Percentiles rank a stretch among this genome's conserved stretches.
These are phyloP conservation scores for Lydus trimaculatus DNA, from an alignment of 2,888 invertebrate genomes.

Conservation along the genomic window DNA sequence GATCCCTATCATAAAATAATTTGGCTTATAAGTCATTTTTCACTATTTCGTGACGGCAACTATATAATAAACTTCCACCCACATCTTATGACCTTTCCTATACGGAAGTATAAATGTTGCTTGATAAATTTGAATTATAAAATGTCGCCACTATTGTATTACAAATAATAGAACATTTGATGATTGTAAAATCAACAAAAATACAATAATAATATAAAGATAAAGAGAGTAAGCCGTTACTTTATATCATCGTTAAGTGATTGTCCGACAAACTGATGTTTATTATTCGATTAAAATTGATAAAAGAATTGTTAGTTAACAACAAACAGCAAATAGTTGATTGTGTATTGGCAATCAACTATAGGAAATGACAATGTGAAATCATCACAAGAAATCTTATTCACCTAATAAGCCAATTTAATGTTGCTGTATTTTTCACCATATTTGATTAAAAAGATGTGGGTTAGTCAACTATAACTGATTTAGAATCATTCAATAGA, in stretches of 20 bases:
- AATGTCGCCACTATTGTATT: background rate
- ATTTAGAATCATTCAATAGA: background rate
- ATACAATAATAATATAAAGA: background rate
- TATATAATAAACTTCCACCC: background rate
- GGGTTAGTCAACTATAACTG: background rate
- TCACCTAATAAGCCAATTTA: slow-evolving; percentile 43
- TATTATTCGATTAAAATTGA: background rate
- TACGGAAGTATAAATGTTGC: background rate
- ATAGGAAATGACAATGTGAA: slow-evolving; percentile 29
- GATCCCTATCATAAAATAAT: too few species aligned
- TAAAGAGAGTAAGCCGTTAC: background rate
- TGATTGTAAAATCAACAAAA: background rate
- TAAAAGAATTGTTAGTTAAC: background rate
- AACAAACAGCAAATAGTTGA: background rate
- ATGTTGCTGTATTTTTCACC: slow-evolving; percentile 1
- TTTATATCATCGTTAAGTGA: background rate
- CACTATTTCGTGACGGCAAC: too few species aligned
- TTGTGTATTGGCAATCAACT: background rate
- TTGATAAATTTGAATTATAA: background rate
- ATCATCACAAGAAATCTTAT: slow-evolving; percentile 30
- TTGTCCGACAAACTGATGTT: background rate
- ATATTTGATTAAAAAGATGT: slow-evolving; percentile 1
- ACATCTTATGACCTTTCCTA: background rate
- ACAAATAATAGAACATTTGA: background rate
- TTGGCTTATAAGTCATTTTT: too few species aligned